Evolutionary conservation across 1,140 invertebrate species (phyloP).

Genomic region (Ooceraea biroi): DNA sequence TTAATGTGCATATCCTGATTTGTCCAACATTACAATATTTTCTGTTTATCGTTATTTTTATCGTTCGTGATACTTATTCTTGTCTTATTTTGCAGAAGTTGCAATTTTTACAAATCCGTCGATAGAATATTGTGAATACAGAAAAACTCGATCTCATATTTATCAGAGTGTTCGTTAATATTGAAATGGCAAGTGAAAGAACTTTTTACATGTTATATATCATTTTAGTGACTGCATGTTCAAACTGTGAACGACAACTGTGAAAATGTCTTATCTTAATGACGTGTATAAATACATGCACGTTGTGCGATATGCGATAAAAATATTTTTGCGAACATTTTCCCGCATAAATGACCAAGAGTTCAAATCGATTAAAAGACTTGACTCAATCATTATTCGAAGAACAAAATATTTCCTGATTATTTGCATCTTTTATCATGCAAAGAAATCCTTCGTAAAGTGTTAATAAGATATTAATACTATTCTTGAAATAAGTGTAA

Average conservation of each 20-base stretch:
- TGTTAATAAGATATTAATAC: conserved; percentile 3
- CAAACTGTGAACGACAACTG: background rate
- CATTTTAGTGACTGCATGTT: background rate
- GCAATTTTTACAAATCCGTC: too few species aligned
- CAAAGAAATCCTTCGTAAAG: background rate
- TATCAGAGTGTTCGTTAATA: background rate
- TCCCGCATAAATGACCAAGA: background rate
- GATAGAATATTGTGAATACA: background rate
- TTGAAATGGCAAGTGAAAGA: background rate
- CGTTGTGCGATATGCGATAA: background rate
- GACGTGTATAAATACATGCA: background rate
- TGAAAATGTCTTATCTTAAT: conserved; percentile 7
- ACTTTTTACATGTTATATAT: background rate
- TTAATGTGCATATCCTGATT: background rate
- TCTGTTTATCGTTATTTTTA: background rate
- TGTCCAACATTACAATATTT: background rate
- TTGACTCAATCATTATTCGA: background rate
- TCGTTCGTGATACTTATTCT: background rate
- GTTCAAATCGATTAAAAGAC: background rate
- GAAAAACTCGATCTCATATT: background rate
- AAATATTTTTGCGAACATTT: conserved; percentile 15
- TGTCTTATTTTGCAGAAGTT: too few species aligned
- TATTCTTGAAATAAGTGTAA: conserved; percentile 2
- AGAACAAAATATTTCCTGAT: background rate
- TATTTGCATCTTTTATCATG: background rate